Evolutionary conservation across 2,888 invertebrate genomes (phyloP), one percentile per base, ranked within the genome.

Genomic region (Herminia tarsipennalis): DNA sequence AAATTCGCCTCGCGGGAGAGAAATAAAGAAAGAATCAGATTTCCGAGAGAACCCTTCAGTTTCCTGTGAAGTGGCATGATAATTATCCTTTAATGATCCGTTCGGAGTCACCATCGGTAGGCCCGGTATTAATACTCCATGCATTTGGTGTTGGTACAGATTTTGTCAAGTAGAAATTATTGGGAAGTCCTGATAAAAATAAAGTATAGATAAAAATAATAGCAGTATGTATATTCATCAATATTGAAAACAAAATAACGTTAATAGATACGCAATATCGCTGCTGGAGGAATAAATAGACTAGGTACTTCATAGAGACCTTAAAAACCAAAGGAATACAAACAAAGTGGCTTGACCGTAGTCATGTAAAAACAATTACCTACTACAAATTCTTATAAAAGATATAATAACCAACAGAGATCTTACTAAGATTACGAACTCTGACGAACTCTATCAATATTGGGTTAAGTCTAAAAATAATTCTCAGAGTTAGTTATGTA

Each of bases 31-130:
- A 83, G 83, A 86, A 87, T 88, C 85, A 79, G 80, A 89, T 86
- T 88, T 86, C 83, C 84, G 82, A 83, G 84, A 71, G 66, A 73
- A 70, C 82, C 78, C 86, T 84, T 73, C 79, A 82, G 85, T 60
- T 79, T 81, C 78, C 78, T 74, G 81, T 78, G 76, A 78, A 88
- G 87, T 85, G 86, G 82, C 82, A 78, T 80, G 79, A 87, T 88
- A 89, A 89, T 90, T 88, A 83, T 87, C 81, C 83, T 77, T 70
- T 86, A 88, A 89, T 88, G 86, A 89, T 88, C 34, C 82, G 81
- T 83, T 81, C 79, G 81, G 75, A 73, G 77, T 71, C 79, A 76
- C 76, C 83, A 86, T 88, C 81, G 86, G 80, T 70, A 75, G 70
- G 77, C 76, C 69, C 73, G 67, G 81, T 81, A 84, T 86, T 86